These are phyloP conservation scores for Acinonyx jubatus DNA, from an alignment of 2,113 vertebrate genomes.

Conservation along the genomic window DNA sequence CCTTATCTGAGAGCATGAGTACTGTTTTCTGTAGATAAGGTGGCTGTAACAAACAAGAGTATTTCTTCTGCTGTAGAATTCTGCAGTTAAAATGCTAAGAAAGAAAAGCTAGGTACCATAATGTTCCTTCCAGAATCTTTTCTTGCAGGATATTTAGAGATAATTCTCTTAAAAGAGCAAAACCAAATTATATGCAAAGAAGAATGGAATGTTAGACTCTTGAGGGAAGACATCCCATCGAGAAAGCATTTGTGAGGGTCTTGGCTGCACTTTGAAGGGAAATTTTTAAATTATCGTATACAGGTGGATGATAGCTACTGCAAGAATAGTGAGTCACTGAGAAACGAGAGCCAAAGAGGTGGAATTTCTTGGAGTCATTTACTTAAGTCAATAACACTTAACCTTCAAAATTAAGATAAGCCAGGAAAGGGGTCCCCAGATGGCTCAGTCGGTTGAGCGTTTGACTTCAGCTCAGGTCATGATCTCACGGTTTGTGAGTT, in stretches of 20 bases:
- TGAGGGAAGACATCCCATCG: background rate
- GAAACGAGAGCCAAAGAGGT: background rate
- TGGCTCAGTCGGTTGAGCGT: too few species aligned
- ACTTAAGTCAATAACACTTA: background rate
- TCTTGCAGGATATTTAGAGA: constrained; percentile 32
- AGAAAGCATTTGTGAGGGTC: constrained; percentile 2
- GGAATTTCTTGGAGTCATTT: constrained; percentile 3
- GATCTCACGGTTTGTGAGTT: too few species aligned
- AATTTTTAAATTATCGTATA: background rate
- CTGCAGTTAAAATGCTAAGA: constrained; percentile 39
- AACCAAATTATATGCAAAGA: constrained; percentile 57
- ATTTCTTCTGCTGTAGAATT: constrained; percentile 36
- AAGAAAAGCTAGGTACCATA: background rate
- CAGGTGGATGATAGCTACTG: background rate
- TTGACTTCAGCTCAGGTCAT: too few species aligned
- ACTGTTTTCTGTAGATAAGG: constrained; percentile 51
- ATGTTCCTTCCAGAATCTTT: constrained; percentile 24
- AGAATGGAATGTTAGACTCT: background rate
- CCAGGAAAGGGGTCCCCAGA: background rate
- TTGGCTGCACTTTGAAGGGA: background rate
- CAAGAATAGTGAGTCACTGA: background rate
- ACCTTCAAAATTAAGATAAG: constrained; percentile 34
- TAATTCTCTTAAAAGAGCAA: constrained; percentile 53
- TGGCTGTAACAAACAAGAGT: background rate
- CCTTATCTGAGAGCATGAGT: constrained; percentile 19